Evolutionary conservation across 2,113 vertebrate genomes (phyloP), one percentile per base, ranked within the genome.

Genomic region (Egretta garzetta): DNA sequence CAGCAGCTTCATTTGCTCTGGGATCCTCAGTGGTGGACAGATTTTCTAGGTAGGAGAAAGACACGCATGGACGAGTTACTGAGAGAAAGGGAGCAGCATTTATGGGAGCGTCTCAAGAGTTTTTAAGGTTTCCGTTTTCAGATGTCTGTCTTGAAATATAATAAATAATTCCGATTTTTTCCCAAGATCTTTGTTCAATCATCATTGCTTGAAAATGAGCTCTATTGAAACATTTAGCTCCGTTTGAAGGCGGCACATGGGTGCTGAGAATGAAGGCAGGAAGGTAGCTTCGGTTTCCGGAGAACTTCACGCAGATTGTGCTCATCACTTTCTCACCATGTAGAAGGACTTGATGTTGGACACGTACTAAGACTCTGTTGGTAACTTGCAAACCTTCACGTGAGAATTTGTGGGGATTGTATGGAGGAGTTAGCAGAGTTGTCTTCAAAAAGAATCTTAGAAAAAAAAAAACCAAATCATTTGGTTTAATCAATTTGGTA

Each of bases 1-100:
- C 43, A 63, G 86, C 79, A 62, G 23, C 94, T 93, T 73, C 23
- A 21, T 73, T 96, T 96, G 62, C 71, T 62, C 14, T n/a, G 60
- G 59, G 58, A 32, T 64, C 62, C 77, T 83, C 63, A 74, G 73
- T 32, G 63, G 24, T 62, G 88, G 49, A 20, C 66, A 30, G 50
- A 66, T 35, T 71, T 28, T 39, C 28, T 45, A 62, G 59, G 49
- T 14, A 16, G 56, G 50, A 86, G 80, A 18, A 81, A 37, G 81
- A 20, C 27, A 2, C 28, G 60, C 30, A 8, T 14, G 33, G 64
- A 62, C 0, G 3, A 45, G 30, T 64, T 80, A 50, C 82, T 37
- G 64, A 74, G 58, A 67, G 58, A 50, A 70, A 37, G 45, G 50
- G 20, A 66, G 53, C 60, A 82, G 56, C 67, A 14, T 70, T 62